Evolutionary conservation across 1,140 invertebrate species (phyloP), one percentile per base, ranked within the genome.

Genomic region (Rhynchophorus ferrugineus): DNA sequence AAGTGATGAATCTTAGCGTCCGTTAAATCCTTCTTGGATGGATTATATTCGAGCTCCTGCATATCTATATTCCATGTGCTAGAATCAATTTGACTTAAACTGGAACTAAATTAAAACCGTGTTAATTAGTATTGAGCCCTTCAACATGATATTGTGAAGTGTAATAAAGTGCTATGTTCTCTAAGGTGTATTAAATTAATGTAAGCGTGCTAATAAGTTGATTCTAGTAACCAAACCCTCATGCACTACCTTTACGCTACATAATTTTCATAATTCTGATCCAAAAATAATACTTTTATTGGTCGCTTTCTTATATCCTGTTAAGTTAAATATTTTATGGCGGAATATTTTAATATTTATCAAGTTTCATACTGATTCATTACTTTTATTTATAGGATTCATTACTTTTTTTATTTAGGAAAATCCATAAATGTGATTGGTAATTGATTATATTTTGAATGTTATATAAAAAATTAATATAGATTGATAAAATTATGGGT

Each of bases 1-100:
- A 97, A 75, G 71, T 95, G 91, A 72, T 96, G 92, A 57, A 95
- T 91, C 69, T 83, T 88, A 7, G 89, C 89, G 70, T 95, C 92
- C 3, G 89, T 92, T 43, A 93, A 70, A 73, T 94, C 91, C 68
- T 91, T 91, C 64, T 85, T 89, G 33, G 85, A 89, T 44, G 89
- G 88, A 77, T 89, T 91, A 66, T 94, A 94, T 66, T 94, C 89
- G 60, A 95, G 70, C 65, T 94, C 90, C 68, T 91, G 89, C 75
- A 95, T 84, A 67, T 96, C 92, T 59, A 94, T 82, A 71, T 92
- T 93, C 80, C 88, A 88, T 1, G 81, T 84, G 36, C 81, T 86
- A 8, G 83, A 76, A 65, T 90, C 86, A 61, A 87, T 69, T 73
- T 87, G 86, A 61, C 81, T 86, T 66, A 86, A 83, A 71, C 85